A percentile compares a stretch with the other conserved stretches of the same genome.
Conservation (phyloP, 2,113 vertebrate species). For the Hemichromis elongatus region DNA sequence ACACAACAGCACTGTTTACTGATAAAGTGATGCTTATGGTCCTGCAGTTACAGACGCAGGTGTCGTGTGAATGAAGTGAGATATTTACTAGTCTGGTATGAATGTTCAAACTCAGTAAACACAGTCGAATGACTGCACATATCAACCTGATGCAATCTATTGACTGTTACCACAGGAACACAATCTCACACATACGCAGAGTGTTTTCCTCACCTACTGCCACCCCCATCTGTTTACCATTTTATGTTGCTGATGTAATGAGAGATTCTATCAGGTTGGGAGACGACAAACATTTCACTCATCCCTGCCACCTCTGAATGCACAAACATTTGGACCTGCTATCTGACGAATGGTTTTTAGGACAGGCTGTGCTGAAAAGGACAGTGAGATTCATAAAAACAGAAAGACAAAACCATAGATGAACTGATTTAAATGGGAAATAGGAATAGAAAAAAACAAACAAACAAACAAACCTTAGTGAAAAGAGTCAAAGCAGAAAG, state of each 20-base stretch:
- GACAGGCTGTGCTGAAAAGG: background rate
- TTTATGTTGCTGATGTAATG: conserved; percentile 40
- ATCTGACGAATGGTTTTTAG: background rate
- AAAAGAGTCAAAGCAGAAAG: background rate
- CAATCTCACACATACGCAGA: conserved; percentile 2
- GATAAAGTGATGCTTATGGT: background rate
- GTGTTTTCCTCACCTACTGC: conserved; percentile 32
- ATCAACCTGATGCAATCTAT: conserved; percentile 8
- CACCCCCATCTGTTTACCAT: conserved; percentile 51
- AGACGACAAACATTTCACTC: background rate
- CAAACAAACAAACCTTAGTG: background rate
- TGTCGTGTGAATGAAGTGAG: background rate
- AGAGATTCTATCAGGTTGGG: conserved; percentile 15
- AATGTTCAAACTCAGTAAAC: conserved; percentile 14
- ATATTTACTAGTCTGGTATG: background rate
- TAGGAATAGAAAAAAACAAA: background rate
- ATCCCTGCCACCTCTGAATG: background rate
- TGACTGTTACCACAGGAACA: conserved; percentile 50
- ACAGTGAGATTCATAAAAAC: background rate
- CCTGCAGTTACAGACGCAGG: background rate
- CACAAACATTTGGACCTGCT: conserved; percentile 5
- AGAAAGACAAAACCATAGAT: background rate
- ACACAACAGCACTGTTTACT: background rate
- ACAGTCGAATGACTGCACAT: background rate
- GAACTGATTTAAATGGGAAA: background rate